phyloP scores from a whole-genome alignment of 2,113 vertebrate species.

The Dipodomys spectabilis region DNA sequence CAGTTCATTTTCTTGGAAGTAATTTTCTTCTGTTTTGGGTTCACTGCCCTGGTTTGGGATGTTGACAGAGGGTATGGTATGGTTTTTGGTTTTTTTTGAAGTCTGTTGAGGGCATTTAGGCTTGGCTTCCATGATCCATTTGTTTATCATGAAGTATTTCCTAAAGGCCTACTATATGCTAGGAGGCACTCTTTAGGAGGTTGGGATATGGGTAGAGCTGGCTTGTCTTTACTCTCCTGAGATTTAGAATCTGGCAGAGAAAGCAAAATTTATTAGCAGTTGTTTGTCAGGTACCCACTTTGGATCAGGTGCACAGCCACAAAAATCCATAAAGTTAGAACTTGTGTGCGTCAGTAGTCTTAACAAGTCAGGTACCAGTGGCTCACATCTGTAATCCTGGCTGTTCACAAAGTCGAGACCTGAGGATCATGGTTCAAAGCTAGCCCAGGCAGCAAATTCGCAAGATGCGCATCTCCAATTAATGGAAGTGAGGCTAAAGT shows the following conservation, averaged over 20 bases:
- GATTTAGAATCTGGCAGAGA: background rate
- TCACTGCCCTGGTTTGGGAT: constrained; percentile 55
- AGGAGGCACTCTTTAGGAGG: background rate
- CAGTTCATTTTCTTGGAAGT: constrained; percentile 72
- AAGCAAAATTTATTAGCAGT: constrained; percentile 2
- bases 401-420: too few species aligned
- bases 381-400: too few species aligned
- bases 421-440: too few species aligned
- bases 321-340: background rate
- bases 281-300: background rate
- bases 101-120: background rate
- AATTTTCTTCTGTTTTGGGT: constrained; percentile 64
- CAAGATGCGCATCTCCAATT: too few species aligned
- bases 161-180: background rate
- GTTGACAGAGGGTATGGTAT: background rate
- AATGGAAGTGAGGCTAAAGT: too few species aligned
- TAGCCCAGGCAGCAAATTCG: too few species aligned
- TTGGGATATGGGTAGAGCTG: background rate
- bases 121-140: background rate
- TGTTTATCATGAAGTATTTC: background rate
- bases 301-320: background rate
- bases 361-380: too few species aligned
- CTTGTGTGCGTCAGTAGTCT: too few species aligned
- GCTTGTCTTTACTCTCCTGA: background rate
- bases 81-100: too few species aligned